Evolutionary conservation across 2,888 invertebrate genomes (phyloP).

Genomic region (Dynastes hyllus): DNA sequence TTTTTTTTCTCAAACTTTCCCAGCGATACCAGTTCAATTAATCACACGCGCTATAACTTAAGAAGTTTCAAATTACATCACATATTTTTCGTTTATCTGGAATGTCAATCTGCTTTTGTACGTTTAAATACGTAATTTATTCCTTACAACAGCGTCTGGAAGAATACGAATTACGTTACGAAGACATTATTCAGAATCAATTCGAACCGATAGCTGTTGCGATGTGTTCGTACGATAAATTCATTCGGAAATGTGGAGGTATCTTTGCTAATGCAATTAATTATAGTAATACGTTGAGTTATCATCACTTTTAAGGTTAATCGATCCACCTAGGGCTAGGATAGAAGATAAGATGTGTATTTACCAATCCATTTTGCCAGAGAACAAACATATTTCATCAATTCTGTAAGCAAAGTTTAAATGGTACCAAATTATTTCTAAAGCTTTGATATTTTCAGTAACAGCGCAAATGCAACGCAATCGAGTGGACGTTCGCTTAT

Average conservation of each 20-base stretch:
- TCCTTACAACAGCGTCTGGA: background rate
- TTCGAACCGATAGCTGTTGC: background rate
- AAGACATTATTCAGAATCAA: background rate
- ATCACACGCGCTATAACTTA: slow-evolving; percentile 48
- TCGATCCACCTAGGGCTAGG: too few relatives aligned
- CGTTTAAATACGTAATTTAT: slow-evolving; percentile 27
- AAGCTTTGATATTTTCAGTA: too few relatives aligned
- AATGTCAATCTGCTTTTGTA: slow-evolving; percentile 39
- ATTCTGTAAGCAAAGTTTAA: too few relatives aligned
- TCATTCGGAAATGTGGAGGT: background rate
- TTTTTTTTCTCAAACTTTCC: too few relatives aligned
- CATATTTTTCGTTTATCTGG: slow-evolving; percentile 43
- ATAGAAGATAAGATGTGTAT: too few relatives aligned
- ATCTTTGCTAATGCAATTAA: background rate
- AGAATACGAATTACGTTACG: background rate
- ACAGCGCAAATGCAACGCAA: too few relatives aligned
- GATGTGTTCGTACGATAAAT: background rate
- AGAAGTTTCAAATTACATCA: slow-evolving; percentile 49
- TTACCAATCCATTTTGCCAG: too few relatives aligned
- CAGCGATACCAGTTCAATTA: slow-evolving; percentile 44
- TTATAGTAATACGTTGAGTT: background rate
- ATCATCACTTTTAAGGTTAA: too few relatives aligned
- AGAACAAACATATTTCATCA: too few relatives aligned
- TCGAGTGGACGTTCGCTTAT: too few relatives aligned
- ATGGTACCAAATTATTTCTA: too few relatives aligned